Conservation (phyloP, 2,113 vertebrate genomes). For the Ginglymostoma cirratum region DNA sequence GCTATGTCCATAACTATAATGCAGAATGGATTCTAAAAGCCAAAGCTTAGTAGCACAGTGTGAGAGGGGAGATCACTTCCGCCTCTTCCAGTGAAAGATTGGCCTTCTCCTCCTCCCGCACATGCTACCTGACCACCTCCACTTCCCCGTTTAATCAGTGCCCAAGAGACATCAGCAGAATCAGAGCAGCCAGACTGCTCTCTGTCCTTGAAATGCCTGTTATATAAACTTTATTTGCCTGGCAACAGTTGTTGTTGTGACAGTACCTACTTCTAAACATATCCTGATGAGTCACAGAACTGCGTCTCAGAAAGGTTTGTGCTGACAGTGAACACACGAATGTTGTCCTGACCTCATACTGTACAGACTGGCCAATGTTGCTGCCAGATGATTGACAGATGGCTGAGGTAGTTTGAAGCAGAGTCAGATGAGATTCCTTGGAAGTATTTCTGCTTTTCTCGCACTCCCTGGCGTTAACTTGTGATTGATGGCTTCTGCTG, state of each 20-base stretch:
- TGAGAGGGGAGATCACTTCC: background rate
- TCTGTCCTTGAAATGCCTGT: background rate
- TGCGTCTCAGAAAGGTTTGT: background rate
- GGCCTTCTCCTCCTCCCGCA: background rate
- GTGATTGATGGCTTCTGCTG: background rate
- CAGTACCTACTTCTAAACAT: background rate
- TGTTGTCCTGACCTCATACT: background rate
- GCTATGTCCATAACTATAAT: background rate
- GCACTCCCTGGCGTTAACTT: background rate
- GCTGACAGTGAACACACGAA: background rate
- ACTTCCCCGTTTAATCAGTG: background rate
- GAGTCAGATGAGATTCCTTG: background rate
- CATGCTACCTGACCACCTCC: too few species aligned
- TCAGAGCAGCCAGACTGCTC: background rate
- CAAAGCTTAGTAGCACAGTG: background rate
- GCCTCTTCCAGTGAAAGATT: background rate
- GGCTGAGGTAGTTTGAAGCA: background rate
- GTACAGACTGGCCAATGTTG: background rate
- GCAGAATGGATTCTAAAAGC: background rate
- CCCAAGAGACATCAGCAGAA: background rate
- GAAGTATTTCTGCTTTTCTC: background rate
- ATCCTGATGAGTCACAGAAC: background rate
- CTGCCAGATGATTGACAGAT: background rate
- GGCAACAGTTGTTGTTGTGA: background rate
- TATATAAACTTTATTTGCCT: background rate